phyloP scores from a whole-genome alignment of 1,140 invertebrate genomes.

The Cherax quadricarinatus region DNA sequence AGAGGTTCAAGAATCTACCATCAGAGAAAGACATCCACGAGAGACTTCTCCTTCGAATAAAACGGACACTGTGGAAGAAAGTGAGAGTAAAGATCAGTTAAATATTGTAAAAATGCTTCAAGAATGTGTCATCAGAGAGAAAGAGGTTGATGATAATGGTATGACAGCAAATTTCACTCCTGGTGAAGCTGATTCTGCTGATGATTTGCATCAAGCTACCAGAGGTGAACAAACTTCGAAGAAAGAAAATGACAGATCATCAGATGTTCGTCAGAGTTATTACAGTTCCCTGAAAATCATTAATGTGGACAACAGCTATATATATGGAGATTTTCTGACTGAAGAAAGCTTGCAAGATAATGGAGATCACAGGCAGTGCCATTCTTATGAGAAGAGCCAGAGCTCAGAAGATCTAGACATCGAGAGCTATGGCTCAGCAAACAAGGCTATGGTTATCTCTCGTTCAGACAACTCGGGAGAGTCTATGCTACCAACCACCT shows the following conservation, averaged over 20 bases:
- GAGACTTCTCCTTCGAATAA: too few relatives aligned
- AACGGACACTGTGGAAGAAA: not conserved
- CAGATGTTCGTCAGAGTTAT: not conserved
- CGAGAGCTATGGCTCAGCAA: not conserved
- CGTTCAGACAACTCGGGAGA: not conserved
- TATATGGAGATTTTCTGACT: not conserved
- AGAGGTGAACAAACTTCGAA: too few relatives aligned
- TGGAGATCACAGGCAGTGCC: not conserved
- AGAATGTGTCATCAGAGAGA: too few relatives aligned
- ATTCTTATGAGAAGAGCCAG: not conserved
- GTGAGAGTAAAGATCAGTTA: too few relatives aligned
- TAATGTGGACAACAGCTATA: not conserved
- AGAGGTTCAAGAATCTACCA: too few relatives aligned
- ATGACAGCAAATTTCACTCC: too few relatives aligned
- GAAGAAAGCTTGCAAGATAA: not conserved
- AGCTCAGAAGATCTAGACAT: not conserved
- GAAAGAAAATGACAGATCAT: not conserved
- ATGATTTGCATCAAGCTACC: too few relatives aligned
- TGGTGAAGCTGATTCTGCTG: too few relatives aligned
- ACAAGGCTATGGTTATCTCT: not conserved
- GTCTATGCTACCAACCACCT: not conserved
- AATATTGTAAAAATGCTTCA: too few relatives aligned
- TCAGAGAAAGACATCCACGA: too few relatives aligned
- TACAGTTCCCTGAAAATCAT: not conserved
- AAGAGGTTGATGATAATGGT: too few relatives aligned